Conservation (phyloP, 2,797 vertebrate genomes). For the Sebastes cheni region DNA sequence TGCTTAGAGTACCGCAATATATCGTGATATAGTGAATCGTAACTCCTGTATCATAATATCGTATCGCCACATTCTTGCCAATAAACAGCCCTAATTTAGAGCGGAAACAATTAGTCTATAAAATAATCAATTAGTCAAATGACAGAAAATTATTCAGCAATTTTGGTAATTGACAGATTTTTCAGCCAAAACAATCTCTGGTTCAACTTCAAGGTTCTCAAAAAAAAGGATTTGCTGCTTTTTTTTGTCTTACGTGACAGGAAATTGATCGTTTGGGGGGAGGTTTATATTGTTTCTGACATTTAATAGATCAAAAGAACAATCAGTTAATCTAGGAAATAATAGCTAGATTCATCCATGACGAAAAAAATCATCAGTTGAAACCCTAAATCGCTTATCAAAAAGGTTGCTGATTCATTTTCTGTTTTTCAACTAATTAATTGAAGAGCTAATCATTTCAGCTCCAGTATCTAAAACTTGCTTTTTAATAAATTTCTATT, state of each 20-base stretch:
- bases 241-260: not conserved
- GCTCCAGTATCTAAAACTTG: not conserved
- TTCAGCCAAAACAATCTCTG: not conserved
- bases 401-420: not conserved
- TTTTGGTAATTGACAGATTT: not conserved
- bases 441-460: not conserved
- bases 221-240: not conserved
- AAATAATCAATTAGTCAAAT: too few species aligned
- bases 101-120: too few species aligned
- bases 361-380: not conserved
- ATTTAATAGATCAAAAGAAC: not conserved
- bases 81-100: too few species aligned
- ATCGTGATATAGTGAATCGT: too few species aligned
- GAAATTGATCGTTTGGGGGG: not conserved
- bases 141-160: too few species aligned
- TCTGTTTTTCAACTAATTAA: not conserved
- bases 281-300: too few species aligned
- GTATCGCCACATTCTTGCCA: too few species aligned
- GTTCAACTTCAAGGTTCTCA: not conserved
- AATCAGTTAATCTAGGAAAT: not conserved
- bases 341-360: not conserved
- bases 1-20: too few species aligned
- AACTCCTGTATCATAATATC: too few species aligned
- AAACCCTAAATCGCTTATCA: not conserved
- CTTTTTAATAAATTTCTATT: not conserved